Conservation (phyloP, 1,140 invertebrate genomes). For the Melanaphis sacchari region DNA sequence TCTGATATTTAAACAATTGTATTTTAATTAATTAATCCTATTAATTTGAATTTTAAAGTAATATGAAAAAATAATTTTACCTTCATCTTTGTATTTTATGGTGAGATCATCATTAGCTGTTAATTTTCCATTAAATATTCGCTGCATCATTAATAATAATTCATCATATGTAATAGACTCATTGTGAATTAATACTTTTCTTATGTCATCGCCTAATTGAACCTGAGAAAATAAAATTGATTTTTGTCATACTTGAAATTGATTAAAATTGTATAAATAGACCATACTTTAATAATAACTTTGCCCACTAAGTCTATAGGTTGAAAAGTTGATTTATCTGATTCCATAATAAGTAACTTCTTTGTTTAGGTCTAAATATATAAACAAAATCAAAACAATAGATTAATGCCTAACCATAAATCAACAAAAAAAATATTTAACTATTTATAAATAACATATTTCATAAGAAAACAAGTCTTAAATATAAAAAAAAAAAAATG, state of each 20-base stretch:
- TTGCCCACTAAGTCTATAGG: slow-evolving; percentile 62
- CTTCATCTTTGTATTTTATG: slow-evolving; percentile 81
- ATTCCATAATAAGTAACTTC: background rate
- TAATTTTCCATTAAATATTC: slow-evolving; percentile 75
- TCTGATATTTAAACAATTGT: background rate
- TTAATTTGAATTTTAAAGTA: background rate
- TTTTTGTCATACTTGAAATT: background rate
- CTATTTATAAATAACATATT: background rate
- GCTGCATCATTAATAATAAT: slow-evolving; percentile 79
- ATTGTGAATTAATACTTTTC: slow-evolving; percentile 78
- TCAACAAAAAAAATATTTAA: background rate
- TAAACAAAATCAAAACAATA: background rate
- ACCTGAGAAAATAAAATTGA: slow-evolving; percentile 65
- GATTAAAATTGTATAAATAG: background rate
- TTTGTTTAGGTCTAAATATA: background rate
- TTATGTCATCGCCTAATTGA: slow-evolving; percentile 75
- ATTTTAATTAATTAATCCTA: background rate
- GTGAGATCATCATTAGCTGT: slow-evolving; percentile 73
- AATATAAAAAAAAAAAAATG: background rate
- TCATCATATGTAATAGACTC: slow-evolving; percentile 82
- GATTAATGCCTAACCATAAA: background rate
- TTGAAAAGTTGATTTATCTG: slow-evolving; percentile 60
- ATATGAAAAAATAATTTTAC: slow-evolving; percentile 63
- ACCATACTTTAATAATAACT: slow-evolving; percentile 62
- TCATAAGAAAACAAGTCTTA: background rate